Base-by-base conservation (phyloP, 2,888 invertebrate genomes). In the Leucophenga maculata region DNA sequence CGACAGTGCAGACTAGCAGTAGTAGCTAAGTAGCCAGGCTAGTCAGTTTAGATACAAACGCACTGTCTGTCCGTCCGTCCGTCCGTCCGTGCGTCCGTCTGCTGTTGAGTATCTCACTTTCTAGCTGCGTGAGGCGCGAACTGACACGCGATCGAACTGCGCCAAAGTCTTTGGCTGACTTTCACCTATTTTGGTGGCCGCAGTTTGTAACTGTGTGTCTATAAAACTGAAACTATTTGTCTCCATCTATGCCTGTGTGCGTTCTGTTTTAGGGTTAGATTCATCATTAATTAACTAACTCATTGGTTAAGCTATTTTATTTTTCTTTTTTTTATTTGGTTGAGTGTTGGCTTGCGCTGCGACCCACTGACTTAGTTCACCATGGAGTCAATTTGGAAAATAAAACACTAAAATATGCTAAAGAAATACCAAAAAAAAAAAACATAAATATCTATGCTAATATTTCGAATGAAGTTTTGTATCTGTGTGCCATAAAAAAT, bases 201-300 rank as follows among this genome's bases (percentile, higher is more conserved):
- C 20, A 18, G 54, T 18, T 6, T 18, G 16, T 54, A 8, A 18
- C 6, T 57, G 22, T n/a, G 57, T 57, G 57, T 13, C 3, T 46
- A 46, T 44, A 44, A 44, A 44, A 6, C 39, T 60, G 9, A 4
- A 20, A 39, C 39, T 68, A 18, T 52, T 50, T 16, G 26, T 26
- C 26, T 26, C 26, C 26, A 26, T 26, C 48, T 55, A n/a, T 57
- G 57, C n/a, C 13, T 50, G 31, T 60, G 48, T 69, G 73, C 57
- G 20, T 76, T 77, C 70, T 70, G 69, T 20, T 76, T 78, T 76
- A 73, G 77, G 78, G 77, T 77, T 77, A 78, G 70, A 75, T 75
- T 78, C 77, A 77, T 77, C 77, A 77, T 78, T 77, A 77, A 78
- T 70, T 65, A 69, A 74, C 74, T 32, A 68, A 67, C 9, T 46